Evolutionary conservation across 2,797 vertebrate species (phyloP).

Genomic region (Masticophis lateralis): DNA sequence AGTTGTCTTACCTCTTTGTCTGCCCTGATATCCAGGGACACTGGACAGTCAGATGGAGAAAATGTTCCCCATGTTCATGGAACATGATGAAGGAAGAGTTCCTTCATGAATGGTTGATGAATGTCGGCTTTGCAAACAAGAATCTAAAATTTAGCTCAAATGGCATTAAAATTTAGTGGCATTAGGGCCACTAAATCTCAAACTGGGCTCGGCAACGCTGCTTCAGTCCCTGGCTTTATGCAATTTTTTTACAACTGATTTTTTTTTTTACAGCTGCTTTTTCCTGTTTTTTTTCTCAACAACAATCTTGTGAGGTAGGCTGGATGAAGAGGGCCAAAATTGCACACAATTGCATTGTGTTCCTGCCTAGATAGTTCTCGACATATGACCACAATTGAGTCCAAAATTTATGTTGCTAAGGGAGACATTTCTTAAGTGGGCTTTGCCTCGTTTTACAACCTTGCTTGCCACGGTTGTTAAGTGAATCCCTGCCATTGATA

Average conservation of each 20-base stretch:
- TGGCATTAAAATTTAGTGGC: neutral
- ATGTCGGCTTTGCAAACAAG: neutral
- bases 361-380: neutral
- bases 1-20: neutral
- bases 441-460: neutral
- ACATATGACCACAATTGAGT: neutral
- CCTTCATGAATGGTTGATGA: neutral
- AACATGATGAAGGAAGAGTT: neutral
- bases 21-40: too few relatives aligned
- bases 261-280: neutral
- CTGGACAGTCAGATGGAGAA: neutral
- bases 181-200: neutral
- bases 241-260: neutral
- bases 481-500: too few relatives aligned
- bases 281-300: neutral
- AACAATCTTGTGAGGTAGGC: neutral
- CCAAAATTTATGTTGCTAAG: neutral
- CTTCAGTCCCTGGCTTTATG: neutral
- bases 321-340: neutral
- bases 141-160: neutral
- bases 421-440: neutral
- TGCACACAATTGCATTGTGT: neutral
- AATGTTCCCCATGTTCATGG: neutral
- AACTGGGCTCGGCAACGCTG: accelerated
- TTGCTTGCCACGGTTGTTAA: neutral